phyloP scores from a whole-genome alignment of 2,797 vertebrate genomes.

The Coregonus ussuriensis region DNA sequence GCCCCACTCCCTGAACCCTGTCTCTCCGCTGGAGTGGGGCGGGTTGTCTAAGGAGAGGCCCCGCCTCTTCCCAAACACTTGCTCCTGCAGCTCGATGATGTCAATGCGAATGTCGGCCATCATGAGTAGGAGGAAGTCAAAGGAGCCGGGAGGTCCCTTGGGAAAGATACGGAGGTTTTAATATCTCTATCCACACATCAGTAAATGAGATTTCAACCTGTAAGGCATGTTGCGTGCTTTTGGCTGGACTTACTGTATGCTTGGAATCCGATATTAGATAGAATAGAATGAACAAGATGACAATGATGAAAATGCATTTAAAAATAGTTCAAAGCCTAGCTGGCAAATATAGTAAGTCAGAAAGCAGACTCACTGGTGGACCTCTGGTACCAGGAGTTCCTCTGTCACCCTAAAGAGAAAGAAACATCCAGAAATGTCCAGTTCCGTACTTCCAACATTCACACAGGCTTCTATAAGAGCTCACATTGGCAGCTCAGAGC shows the following conservation, averaged over 20 bases:
- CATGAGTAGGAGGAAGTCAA: constrained; percentile 81
- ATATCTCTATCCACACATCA: constrained; percentile 10
- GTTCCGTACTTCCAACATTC: not conserved
- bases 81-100: constrained; percentile 80
- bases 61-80: constrained; percentile 73
- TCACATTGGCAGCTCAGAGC: not conserved
- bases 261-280: not conserved
- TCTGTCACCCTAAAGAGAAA: constrained; percentile 69
- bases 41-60: constrained; percentile 69
- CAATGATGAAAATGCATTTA: not conserved
- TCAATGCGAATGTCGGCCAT: constrained; percentile 81
- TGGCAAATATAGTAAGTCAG: not conserved
- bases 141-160: constrained; percentile 80
- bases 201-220: not conserved
- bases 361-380: constrained; percentile 67
- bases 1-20: constrained; percentile 71
- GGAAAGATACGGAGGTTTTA: constrained; percentile 3
- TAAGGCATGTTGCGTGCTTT: not conserved
- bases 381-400: constrained; percentile 75
- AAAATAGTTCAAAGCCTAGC: not conserved
- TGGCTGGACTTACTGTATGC: not conserved
- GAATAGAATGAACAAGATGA: not conserved
- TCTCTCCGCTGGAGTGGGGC: constrained; percentile 63
- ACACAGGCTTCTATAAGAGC: not conserved
- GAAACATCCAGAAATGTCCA: not conserved